Evolutionary conservation across 2,888 invertebrate genomes (phyloP).

Genomic region (Archaeoteleia sp.): DNA sequence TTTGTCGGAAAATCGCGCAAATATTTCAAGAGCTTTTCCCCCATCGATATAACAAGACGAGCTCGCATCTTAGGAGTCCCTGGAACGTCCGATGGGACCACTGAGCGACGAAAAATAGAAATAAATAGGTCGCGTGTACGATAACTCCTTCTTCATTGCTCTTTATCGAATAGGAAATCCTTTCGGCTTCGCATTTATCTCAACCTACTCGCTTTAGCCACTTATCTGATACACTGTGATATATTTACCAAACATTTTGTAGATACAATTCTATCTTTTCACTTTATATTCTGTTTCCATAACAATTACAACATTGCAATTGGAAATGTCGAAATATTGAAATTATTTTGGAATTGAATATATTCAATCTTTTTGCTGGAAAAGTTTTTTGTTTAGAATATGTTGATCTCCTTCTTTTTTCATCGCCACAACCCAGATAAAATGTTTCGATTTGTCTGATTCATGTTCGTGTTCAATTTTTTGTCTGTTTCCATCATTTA

Average conservation of each 20-base stretch:
- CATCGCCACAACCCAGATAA: too few species aligned
- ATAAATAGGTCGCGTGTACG: slow-evolving; percentile 58
- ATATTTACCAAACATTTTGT: slow-evolving; percentile 32
- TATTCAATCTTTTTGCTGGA: too few species aligned
- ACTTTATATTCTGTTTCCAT: too few species aligned
- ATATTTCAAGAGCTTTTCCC: slow-evolving; percentile 67
- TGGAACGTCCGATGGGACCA: slow-evolving; percentile 48
- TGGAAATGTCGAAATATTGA: too few species aligned
- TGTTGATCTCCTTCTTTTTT: too few species aligned
- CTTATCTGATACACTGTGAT: slow-evolving; percentile 41
- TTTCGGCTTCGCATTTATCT: slow-evolving; percentile 44
- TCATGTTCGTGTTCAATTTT: too few species aligned
- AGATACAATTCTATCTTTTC: not conserved
- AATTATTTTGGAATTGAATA: too few species aligned
- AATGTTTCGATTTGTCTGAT: too few species aligned
- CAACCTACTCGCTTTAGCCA: slow-evolving; percentile 28
- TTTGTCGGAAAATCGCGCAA: slow-evolving; percentile 68
- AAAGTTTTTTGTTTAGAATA: too few species aligned
- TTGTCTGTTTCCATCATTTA: too few species aligned
- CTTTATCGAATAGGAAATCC: slow-evolving; percentile 37
- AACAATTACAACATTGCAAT: too few species aligned
- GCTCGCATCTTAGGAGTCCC: slow-evolving; percentile 18
- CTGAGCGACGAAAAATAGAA: slow-evolving; percentile 62
- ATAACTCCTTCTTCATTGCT: slow-evolving; percentile 33
- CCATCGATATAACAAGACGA: slow-evolving; percentile 61